Evolutionary conservation across 2,797 vertebrate species (phyloP).

Genomic region (Toxotes lorentzi): DNA sequence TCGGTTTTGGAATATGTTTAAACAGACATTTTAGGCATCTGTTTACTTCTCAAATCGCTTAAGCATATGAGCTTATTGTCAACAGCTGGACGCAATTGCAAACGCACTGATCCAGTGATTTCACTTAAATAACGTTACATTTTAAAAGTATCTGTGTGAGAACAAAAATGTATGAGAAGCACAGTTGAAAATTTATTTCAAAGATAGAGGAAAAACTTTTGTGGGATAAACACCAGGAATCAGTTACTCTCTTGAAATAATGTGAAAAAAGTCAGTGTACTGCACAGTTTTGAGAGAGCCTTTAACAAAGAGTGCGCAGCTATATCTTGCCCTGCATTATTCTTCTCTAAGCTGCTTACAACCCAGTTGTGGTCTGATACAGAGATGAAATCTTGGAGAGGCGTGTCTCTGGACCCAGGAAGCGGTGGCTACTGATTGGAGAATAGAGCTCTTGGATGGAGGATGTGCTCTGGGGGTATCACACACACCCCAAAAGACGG

Average conservation of each 20-base stretch:
- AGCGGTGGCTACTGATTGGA: conserved; percentile 82
- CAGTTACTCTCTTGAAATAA: conserved; percentile 29
- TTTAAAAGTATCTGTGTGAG: conserved; percentile 34
- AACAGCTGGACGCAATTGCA: conserved; percentile 70
- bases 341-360: conserved; percentile 77
- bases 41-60: conserved; percentile 72
- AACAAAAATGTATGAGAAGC: neutral
- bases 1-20: conserved; percentile 76
- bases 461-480: conserved; percentile 78
- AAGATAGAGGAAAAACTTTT: neutral
- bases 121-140: conserved; percentile 41
- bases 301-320: conserved; percentile 68
- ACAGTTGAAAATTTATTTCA: conserved; percentile 11
- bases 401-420: conserved; percentile 80
- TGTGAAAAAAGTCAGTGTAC: conserved; percentile 23
- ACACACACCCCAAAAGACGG: conserved; percentile 80
- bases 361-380: conserved; percentile 76
- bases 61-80: conserved; percentile 68
- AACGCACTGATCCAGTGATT: conserved; percentile 56
- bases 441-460: conserved; percentile 81
- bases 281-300: conserved; percentile 45
- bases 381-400: conserved; percentile 81
- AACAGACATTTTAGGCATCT: conserved; percentile 74
- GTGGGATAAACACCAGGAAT: neutral
- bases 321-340: conserved; percentile 69